Conservation (phyloP, 2,888 invertebrate species). For the Caenorhabditis angaria region DNA sequence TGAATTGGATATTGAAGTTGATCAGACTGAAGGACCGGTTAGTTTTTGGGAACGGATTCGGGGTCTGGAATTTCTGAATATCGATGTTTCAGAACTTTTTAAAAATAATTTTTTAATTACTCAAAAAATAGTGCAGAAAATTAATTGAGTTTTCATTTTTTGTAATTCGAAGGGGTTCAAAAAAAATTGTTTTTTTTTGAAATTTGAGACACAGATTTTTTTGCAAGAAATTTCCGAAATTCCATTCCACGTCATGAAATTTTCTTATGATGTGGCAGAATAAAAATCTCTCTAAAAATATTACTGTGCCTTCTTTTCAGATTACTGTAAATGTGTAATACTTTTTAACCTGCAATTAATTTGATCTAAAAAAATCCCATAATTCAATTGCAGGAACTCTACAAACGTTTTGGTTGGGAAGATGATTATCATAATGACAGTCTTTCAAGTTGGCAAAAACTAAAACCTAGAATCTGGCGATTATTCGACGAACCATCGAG, state of each 20-base stretch:
- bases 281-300: no score
- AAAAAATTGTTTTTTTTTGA: not conserved
- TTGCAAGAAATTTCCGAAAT: conserved; percentile 9
- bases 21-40: conserved; percentile 62
- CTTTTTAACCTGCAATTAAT: no score
- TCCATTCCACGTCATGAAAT: no score
- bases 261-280: no score
- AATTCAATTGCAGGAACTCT: conserved; percentile 59
- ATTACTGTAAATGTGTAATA: no score
- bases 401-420: conserved; percentile 93
- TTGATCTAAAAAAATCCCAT: conserved; percentile 8
- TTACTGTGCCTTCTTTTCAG: no score
- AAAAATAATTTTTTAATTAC: no score
- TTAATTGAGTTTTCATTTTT: no score
- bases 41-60: not conserved
- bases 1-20: conserved; percentile 67
- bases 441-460: conserved; percentile 83
- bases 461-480: conserved; percentile 98
- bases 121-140: no score
- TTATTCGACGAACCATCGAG: conserved; percentile 99
- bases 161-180: no score
- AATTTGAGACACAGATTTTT: not conserved
- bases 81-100: not conserved
- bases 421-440: conserved; percentile 90
- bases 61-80: not conserved